Evolutionary conservation across 2,113 vertebrate genomes (phyloP), one percentile per base, ranked within the genome.

Genomic region (Diphyllodes magnificus): DNA sequence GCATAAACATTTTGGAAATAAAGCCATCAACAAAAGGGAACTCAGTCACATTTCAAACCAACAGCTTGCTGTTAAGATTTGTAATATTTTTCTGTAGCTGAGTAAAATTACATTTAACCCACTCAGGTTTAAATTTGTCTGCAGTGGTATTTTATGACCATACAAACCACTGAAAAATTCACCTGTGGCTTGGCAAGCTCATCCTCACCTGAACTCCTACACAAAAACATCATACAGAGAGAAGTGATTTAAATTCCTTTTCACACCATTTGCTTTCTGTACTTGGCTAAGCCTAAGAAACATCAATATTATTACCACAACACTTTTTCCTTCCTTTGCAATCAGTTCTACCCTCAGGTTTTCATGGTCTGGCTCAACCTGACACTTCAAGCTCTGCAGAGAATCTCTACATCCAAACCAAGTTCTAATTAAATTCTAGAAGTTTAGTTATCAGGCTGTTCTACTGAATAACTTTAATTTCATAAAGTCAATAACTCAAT

Each of bases 281-380:
- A 35, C 56, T 84, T 71, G 90, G 59, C 54, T 79, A 60, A 78
- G 19, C 39, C n/a, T 20, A 49, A 57, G 53, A 85, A 93, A 86
- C 2, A 6, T 11, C 60, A 49, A n/a, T 63, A 57, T 89, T 76
- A 72, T 72, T 42, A 79, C 50, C 68, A 45, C 21, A 59, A 50
- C 53, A 21, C 17, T 87, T 94, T 42, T 10, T 12, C 57, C 86
- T 90, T 64, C 90, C 88, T 82, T 33, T 51, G 57, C 72, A 79
- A 89, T 90, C 93, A 92, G 69, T 91, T 96, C 87, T 69, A 44
- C 75, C 66, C 72, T 33, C 60, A 73, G 76, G 59, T 79, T 94
- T 90, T 60, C 82, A 64, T 30, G 53, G 60, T 71, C 90, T 65
- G 88, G 60, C 86, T 95, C 63, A 35, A 59, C 2, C 4, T 1